Base-by-base conservation (phyloP, 2,113 vertebrate species). In the Mellivora capensis region DNA sequence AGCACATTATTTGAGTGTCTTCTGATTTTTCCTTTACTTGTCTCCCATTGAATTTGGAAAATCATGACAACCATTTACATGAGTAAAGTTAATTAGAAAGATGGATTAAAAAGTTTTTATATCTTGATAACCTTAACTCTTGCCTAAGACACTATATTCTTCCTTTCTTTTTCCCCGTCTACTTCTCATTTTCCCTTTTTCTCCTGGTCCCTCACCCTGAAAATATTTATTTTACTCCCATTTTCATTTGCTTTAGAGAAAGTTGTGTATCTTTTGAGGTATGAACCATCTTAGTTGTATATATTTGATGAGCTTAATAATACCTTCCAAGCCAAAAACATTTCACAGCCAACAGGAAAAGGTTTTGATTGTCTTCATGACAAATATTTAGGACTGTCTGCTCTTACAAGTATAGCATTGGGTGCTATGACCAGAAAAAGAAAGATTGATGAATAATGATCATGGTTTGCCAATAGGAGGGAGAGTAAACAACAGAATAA, bases 261-360 rank as follows among this genome's bases (percentile, higher is more conserved):
- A 61, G 42, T 57, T 94, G 11, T 72, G 23, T 74, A 95, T 96
- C 80, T 90, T 96, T 97, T 95, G 54, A 85, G 49, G 42, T 81
- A 62, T 82, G 90, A 92, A 23, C 11, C 23, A 23, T 76, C 62
- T 90, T 44, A 67, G 7, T 29, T 90, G 83, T 49, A 71, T 76
- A 39, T 93, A 57, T 83, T 62, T 57, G 62, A 76, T 96, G 90
- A 96, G 31, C 61, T 87, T 85, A 93, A 3, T 76, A 84, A 76
- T 77, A 23, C n/a, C n/a, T 91, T 94, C 76, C 97, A 94, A 97
- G 23, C 57, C 44, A 85, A 83, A 94, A 88, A 0, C 52, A 52
- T 88, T 76, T 83, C 67, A 77, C 37, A 94, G 52, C 13, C 44
- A 49, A 94, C 9, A 81, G 44, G 15, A 62, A 82, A 96, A 31